Conservation (phyloP, 2,113 vertebrate genomes). For the Phoxinus phoxinus region DNA sequence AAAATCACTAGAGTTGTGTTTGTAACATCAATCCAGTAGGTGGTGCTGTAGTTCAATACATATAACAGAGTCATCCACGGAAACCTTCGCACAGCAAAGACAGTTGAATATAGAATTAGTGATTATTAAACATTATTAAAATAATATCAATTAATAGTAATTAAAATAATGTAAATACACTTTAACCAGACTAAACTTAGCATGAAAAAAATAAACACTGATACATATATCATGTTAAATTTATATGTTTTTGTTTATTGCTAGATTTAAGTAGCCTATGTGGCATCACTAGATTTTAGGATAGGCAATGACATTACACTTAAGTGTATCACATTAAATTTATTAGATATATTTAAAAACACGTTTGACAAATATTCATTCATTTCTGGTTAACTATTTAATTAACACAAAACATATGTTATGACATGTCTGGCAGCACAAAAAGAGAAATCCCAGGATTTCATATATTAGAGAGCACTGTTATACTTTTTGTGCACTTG, state of each 20-base stretch:
- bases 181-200: background rate
- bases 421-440: background rate
- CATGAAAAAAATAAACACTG: background rate
- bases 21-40: conserved; percentile 8
- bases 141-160: background rate
- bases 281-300: background rate
- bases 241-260: background rate
- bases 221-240: background rate
- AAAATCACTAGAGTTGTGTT: background rate
- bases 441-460: background rate
- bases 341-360: background rate
- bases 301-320: background rate
- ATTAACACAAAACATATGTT: background rate
- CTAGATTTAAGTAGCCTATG: background rate
- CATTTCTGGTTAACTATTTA: background rate
- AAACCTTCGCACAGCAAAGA: background rate
- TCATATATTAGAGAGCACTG: background rate
- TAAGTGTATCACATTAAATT: background rate
- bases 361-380: background rate
- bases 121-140: no score
- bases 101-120: background rate
- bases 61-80: background rate
- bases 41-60: background rate
- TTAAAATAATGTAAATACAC: background rate
- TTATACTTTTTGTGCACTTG: background rate